phyloP scores from a whole-genome alignment of 2,797 vertebrate species.

The Ptychobarbus kaznakovi region DNA sequence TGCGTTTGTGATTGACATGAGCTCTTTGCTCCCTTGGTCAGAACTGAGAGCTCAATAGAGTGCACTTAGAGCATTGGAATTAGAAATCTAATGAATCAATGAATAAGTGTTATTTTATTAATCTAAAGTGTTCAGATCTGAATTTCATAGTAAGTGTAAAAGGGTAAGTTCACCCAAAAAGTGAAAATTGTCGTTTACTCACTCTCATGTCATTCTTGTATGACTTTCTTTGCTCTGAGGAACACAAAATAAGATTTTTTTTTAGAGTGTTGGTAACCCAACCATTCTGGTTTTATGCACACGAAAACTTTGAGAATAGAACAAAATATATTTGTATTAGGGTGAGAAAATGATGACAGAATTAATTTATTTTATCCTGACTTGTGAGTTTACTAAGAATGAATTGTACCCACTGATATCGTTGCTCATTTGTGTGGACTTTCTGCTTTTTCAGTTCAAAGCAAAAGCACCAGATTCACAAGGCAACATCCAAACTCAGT shows the following conservation, averaged over 20 bases:
- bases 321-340: not conserved
- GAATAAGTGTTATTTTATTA: not conserved
- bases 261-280: not conserved
- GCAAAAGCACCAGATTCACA: not conserved
- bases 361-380: not conserved
- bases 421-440: not conserved
- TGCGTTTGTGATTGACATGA: slow-evolving; percentile 25
- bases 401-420: not conserved
- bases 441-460: not conserved
- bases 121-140: not conserved
- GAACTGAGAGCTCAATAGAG: slow-evolving; percentile 8
- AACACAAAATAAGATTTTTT: not conserved
- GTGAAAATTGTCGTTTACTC: not conserved
- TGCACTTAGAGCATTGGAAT: not conserved
- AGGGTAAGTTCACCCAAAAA: not conserved
- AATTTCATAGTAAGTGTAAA: not conserved
- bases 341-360: not conserved
- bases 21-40: slow-evolving; percentile 14
- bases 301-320: not conserved
- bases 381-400: not conserved
- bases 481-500: not conserved
- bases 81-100: not conserved
- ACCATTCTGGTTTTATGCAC: not conserved
- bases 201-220: not conserved
- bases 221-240: not conserved